Base-by-base conservation (phyloP, 2,113 vertebrate genomes). In the Semnopithecus entellus region DNA sequence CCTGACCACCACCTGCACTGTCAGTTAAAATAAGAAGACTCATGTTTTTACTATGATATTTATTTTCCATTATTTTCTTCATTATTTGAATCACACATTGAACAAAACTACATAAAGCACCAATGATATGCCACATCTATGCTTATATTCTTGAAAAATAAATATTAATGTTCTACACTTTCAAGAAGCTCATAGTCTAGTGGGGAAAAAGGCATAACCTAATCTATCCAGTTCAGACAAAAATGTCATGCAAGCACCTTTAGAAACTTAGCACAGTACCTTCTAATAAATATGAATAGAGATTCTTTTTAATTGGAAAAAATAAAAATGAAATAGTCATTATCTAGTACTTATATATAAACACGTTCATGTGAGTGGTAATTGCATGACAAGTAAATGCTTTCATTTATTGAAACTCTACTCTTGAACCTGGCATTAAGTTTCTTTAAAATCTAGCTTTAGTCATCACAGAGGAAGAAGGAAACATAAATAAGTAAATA, bases 321-420 rank as follows among this genome's bases (percentile, higher is more conserved):
- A 92, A 68, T 83, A 76, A 80, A 96, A 80, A 35, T 59, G 10
- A 94, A 89, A 90, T 38, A 75, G 12, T 57, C 50, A 81, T n/a
- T 80, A 80, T 14, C n/a, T 73, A n/a, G 57, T 73, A 66, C 25
- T 93, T 93, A 48, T 40, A 78, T 7, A 72, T 14, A 91, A 78
- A 25, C 13, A 55, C 70, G 43, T 81, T 87, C 32, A 59, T 45
- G 25, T 93, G 22, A 57, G 38, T 73, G 83, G 25, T 4, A 88
- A 64, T 93, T 40, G 83, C 20, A 68, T 80, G 3, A 55, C 8
- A 50, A 75, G 23, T 32, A 88, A 84, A 78, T 64, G 32, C 9
- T 70, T 84, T 84, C 45, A 50, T 88, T 87, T 66, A 30, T 82
- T 86, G 43, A 92, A 91, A 89, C 7, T 13, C 38, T 55, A 86